Evolutionary conservation across 2,797 vertebrate genomes (phyloP), one percentile per base, ranked within the genome.

Genomic region (Pterois miles): DNA sequence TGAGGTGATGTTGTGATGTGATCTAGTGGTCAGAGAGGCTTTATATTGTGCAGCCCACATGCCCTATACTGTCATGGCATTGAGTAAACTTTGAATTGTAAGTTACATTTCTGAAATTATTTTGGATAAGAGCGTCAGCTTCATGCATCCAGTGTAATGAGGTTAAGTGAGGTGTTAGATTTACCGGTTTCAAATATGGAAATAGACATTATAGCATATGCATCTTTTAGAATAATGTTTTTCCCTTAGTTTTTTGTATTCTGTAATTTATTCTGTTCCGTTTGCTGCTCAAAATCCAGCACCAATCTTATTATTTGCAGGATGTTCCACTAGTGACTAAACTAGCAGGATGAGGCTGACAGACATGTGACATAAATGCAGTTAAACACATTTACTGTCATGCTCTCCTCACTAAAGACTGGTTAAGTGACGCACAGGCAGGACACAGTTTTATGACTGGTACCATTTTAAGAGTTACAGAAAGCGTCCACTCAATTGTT

Each of bases 351-450:
- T n/a, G 18, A 69, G 23, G 65, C 67, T 69, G 71, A 83, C n/a
- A 65, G 76, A 88, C 79, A 82, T 63, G 53, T 76, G 87, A 87
- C 33, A 66, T 3, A 38, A 86, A 82, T 74, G 60, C 48, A 70
- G 65, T 72, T 65, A 76, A 82, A 53, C 40, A 23, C 48, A 71
- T 74, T 84, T 54, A 33, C 62, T 59, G 69, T 67, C 78, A 63
- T 54, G 69, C 74, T 52, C 13, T 76, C 29, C 71, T 83, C 59
- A 16, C 54, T 70, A 1, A 31, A 38, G 16, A 10, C 20, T 27
- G 25, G 56, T 57, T 54, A 23, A 53, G 7, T 56, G 38, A 58
- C 27, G 14, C 18, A 65, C 57, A 16, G 38, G 27, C 34, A 23
- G 25, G 10, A 54, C 14, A 12, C 4, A 9, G 0, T 7, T 54